Percentiles rank a stretch among this genome's conserved stretches.
These are phyloP conservation scores for Panonychus citri DNA, from an alignment of 1,140 invertebrate species.

Conservation along the genomic window DNA sequence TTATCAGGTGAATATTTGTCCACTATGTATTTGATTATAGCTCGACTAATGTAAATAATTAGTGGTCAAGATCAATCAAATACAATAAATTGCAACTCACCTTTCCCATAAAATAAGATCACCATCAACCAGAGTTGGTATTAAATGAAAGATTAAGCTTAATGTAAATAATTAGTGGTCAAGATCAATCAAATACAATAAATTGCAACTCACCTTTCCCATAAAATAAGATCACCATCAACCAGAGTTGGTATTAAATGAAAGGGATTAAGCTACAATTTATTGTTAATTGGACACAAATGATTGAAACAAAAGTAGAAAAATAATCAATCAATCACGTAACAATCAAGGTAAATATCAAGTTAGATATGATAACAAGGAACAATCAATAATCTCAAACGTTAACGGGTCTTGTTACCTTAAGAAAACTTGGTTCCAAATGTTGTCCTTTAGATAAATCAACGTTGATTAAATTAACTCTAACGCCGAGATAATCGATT, in stretches of 20 bases:
- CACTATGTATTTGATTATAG: conserved; percentile 20
- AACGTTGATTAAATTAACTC: conserved; percentile 15
- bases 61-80: neutral
- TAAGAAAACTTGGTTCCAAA: conserved; percentile 15
- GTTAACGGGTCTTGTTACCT: too few relatives aligned
- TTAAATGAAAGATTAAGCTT: conserved; percentile 12
- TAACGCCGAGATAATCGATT: conserved; percentile 11
- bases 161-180: neutral
- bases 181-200: neutral
- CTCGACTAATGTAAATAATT: conserved; percentile 12
- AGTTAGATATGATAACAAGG: too few relatives aligned
- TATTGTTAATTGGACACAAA: too few relatives aligned
- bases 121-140: conserved; percentile 13
- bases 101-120: conserved; percentile 14
- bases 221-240: conserved; percentile 12
- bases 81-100: neutral
- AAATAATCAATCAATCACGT: too few relatives aligned
- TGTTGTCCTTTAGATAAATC: conserved; percentile 16
- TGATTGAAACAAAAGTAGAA: too few relatives aligned
- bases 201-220: conserved; percentile 10
- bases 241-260: conserved; percentile 13
- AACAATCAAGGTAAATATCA: too few relatives aligned
- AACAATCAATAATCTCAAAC: too few relatives aligned
- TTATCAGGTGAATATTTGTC: conserved; percentile 17
- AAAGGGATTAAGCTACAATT: conserved; percentile 10